Base-by-base conservation (phyloP, 2,888 invertebrate species). In the Acrocyrtus sp. region DNA sequence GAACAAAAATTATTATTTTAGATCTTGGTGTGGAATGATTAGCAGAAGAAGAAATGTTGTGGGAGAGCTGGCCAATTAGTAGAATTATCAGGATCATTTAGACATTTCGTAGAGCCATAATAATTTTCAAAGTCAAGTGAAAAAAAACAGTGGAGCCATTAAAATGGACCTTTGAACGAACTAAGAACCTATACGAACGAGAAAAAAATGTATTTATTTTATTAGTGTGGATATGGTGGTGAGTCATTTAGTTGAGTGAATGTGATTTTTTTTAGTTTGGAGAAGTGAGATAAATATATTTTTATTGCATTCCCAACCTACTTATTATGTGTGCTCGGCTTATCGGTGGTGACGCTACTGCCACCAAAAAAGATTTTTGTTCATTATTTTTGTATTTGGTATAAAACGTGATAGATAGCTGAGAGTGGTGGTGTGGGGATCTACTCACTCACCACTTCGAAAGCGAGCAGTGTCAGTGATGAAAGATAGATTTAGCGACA, bases 401-500 rank as follows among this genome's bases (percentile, higher is more conserved):
- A n/a, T n/a, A n/a, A n/a, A n/a, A n/a, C n/a, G n/a, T n/a, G n/a
- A n/a, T 22, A 27, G 56, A 10, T 39, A 12, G 12, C 6, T 39
- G 39, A 39, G 51, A 27, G 60, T 58, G 43, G 70, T 26, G 41
- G 69, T 61, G 54, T 54, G 57, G 60, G 22, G 15, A 12, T 26
- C 10, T 27, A 24, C 17, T 8, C 47, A 57, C 66, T 12, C 66
- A 56, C 66, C 56, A 41, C 53, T 53, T n/a, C 43, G 34, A 50
- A n/a, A n/a, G n/a, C n/a, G n/a, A n/a, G 51, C 53, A 24, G 47
- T 24, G 21, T 54, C 51, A 72, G 78, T 74, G 74, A 78, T 78
- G 75, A 75, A 68, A 63, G 78, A 78, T 76, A 62, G 78, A 74
- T 78, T 76, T 62, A 72, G 68, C 57, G 78, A 78, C 78, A 66